Conservation (phyloP, 2,797 vertebrate genomes). For the Prionace glauca region DNA sequence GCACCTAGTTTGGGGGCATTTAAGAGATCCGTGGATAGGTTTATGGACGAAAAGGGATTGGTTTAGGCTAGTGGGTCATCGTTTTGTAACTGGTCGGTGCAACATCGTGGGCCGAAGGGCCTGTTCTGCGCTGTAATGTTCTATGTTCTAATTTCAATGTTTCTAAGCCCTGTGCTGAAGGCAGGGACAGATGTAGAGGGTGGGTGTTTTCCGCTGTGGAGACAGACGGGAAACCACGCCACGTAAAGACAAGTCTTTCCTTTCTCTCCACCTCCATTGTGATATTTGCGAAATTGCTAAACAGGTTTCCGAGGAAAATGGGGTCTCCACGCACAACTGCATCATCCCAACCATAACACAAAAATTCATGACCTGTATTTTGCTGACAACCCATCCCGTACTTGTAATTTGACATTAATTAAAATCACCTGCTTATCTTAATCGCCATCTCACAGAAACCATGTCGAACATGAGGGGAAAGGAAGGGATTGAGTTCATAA, state of each 20-base stretch:
- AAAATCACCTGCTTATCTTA: slow-evolving; percentile 18
- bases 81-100: too few species aligned
- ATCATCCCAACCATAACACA: neutral
- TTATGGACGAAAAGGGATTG: too few species aligned
- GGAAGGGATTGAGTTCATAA: neutral
- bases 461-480: slow-evolving; percentile 24
- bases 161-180: too few species aligned
- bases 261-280: neutral
- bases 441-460: slow-evolving; percentile 6
- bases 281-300: neutral
- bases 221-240: too few species aligned
- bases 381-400: neutral
- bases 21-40: too few species aligned
- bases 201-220: too few species aligned
- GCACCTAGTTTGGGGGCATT: too few species aligned
- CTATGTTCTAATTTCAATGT: too few species aligned
- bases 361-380: neutral
- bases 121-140: too few species aligned
- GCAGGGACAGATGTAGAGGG: too few species aligned
- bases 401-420: neutral
- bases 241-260: neutral
- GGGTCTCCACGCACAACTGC: neutral
- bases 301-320: neutral
- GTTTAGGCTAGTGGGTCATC: too few species aligned
- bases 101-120: too few species aligned